These are phyloP conservation scores for Cebidichthys violaceus DNA, from an alignment of 2,113 vertebrate genomes.

Conservation along the genomic window DNA sequence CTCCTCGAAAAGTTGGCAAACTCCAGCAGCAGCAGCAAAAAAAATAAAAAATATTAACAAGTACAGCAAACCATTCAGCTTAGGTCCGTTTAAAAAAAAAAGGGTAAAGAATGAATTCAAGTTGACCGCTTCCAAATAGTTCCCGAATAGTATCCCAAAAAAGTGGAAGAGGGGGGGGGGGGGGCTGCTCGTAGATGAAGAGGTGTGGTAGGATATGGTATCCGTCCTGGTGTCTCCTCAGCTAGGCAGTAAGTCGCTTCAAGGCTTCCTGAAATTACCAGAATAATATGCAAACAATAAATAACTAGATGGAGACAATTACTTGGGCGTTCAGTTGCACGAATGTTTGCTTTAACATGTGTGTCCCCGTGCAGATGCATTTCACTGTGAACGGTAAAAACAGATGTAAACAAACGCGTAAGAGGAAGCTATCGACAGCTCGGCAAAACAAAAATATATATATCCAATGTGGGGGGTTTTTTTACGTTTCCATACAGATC, in stretches of 20 bases:
- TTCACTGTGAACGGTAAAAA: not conserved
- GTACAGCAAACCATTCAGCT: slow-evolving; percentile 46
- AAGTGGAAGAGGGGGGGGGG: too few relatives aligned
- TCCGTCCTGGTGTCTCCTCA: slow-evolving; percentile 54
- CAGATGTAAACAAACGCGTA: slow-evolving; percentile 48
- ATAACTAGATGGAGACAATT: not conserved
- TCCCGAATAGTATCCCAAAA: slow-evolving; percentile 34
- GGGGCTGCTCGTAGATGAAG: slow-evolving; percentile 21
- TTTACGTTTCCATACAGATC: not conserved
- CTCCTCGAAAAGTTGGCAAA: slow-evolving; percentile 50
- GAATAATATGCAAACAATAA: slow-evolving; percentile 26
- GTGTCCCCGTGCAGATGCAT: slow-evolving; percentile 26
- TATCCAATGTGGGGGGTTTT: not conserved
- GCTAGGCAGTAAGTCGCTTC: slow-evolving; percentile 13
- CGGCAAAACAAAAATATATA: not conserved
- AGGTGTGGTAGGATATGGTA: slow-evolving; percentile 70
- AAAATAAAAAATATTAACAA: not conserved
- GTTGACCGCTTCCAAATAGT: slow-evolving; percentile 39
- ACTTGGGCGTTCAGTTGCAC: not conserved
- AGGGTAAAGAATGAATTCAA: slow-evolving; percentile 1
- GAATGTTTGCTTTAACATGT: slow-evolving; percentile 57
- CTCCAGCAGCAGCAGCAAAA: slow-evolving; percentile 39
- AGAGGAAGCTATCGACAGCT: slow-evolving; percentile 2
- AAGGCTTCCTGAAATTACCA: slow-evolving; percentile 51
- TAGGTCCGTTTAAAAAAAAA: slow-evolving; percentile 63